Base-by-base conservation (phyloP, 2,888 invertebrate genomes). In the Sminthurinus aureus region DNA sequence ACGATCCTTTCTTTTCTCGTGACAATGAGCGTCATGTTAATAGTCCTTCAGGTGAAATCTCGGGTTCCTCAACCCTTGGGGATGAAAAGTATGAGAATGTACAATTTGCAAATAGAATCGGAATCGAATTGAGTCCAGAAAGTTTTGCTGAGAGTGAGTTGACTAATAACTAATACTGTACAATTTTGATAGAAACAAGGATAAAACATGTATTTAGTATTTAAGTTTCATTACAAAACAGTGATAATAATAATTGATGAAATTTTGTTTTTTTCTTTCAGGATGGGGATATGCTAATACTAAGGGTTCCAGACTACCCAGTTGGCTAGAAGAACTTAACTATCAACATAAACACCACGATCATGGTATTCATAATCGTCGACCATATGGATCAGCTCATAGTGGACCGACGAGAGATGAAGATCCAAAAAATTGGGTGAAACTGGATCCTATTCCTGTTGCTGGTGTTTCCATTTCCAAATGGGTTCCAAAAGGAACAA, bases 401-500 rank as follows among this genome's bases (percentile, higher is more conserved):
- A 50, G 1, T 74, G 79, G 79, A 50, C 84, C 81, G 18, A 81
- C 76, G 9, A 76, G 81, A n/a, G 83, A 79, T 74, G 81, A 84
- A 58, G 86, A 86, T 81, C 82, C 82, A 18, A 84, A 86, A 52
- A 86, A 88, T 67, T 88, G 88, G 88, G 88, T 88, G 15, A 88
- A 88, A 83, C 81, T 88, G 18, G 88, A 88, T 3, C 86, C 88
- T 12, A 87, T 88, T 50, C 87, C 87, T 38, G 87, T 87, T 3
- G 85, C 87, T 73, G 87, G 87, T 50, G 87, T 88, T 18, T 81
- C 85, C 2, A 88, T 88, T 26, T 87, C 87, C 0, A 88, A 88
- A 83, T 88, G 88, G 88, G 88, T 88, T 6, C 88, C 88, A 4
- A 87, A 88, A 81, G 87, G 87, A 58, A 88, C 87, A 20, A 79